phyloP scores from a whole-genome alignment of 2,888 invertebrate species.

The Pseudococcus longispinus region DNA sequence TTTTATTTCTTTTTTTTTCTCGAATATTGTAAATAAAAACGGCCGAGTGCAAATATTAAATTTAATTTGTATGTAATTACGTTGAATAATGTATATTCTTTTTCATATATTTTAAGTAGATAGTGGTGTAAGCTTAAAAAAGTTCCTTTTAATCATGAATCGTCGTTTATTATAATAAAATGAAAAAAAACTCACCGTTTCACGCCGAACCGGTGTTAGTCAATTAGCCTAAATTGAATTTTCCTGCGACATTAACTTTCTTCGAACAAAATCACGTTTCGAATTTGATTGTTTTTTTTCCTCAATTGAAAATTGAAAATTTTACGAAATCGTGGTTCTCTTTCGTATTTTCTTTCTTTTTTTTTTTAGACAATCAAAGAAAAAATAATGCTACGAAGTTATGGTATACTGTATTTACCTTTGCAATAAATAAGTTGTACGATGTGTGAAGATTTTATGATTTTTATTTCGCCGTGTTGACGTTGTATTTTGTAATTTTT shows the following conservation, averaged over 20 bases:
- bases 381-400: not conserved
- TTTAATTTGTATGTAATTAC: constrained; percentile 38
- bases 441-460: not conserved
- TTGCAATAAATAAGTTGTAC: not conserved
- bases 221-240: constrained; percentile 35
- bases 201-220: not conserved
- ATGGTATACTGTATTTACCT: not conserved
- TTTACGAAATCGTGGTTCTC: not conserved
- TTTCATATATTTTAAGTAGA: constrained; percentile 28
- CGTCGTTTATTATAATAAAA: constrained; percentile 1
- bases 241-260: constrained; percentile 12
- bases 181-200: not conserved
- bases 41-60: constrained; percentile 56
- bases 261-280: not conserved
- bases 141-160: constrained; percentile 53
- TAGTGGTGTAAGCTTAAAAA: constrained; percentile 47
- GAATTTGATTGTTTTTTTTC: not conserved
- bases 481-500: constrained; percentile 37
- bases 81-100: constrained; percentile 46
- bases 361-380: constrained; percentile 22
- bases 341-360: constrained; percentile 9
- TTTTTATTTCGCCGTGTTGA: constrained; percentile 17
- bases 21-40: constrained; percentile 40
- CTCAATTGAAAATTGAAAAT: not conserved
- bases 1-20: constrained; percentile 9